Conservation (phyloP, 37 sponge, comb jelly and placozoan species). For the Petrosia ficiformis region DNA sequence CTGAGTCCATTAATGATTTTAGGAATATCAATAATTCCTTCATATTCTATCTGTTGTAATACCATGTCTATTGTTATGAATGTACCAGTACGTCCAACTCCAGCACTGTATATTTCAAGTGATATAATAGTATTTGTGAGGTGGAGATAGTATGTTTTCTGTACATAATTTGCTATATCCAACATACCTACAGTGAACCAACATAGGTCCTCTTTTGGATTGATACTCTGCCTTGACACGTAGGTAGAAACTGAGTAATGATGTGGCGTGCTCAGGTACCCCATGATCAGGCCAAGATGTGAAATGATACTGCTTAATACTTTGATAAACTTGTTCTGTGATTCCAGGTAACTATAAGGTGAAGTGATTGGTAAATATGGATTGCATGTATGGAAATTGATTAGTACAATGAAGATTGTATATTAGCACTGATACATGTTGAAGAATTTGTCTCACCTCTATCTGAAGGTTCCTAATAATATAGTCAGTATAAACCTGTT, state of each 20-base stretch:
- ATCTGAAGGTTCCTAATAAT: conserved; percentile 42
- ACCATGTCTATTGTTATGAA: conserved; percentile 60
- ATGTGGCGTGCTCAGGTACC: conserved; percentile 59
- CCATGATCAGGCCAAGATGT: conserved; percentile 82
- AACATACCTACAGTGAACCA: conserved; percentile 76
- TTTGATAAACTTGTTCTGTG: too few species aligned
- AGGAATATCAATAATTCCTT: conserved; percentile 51
- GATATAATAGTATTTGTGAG: neutral
- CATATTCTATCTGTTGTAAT: conserved; percentile 52
- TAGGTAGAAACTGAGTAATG: conserved; percentile 59
- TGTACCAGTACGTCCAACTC: conserved; percentile 78
- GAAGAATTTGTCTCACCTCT: too few species aligned
- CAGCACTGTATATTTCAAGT: conserved; percentile 57
- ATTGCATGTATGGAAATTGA: too few species aligned
- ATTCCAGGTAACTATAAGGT: neutral
- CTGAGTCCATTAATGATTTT: conserved; percentile 49
- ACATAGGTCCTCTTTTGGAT: conserved; percentile 23
- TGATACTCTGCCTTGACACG: conserved; percentile 38
- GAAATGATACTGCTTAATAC: conserved; percentile 72
- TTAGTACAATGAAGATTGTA: too few species aligned
- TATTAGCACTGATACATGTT: too few species aligned
- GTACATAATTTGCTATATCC: neutral
- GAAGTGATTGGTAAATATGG: too few species aligned
- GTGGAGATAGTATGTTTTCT: neutral
- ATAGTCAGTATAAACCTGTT: conserved; percentile 43